Evolutionary conservation across 2,113 vertebrate species (phyloP).

Genomic region (Natator depressus): DNA sequence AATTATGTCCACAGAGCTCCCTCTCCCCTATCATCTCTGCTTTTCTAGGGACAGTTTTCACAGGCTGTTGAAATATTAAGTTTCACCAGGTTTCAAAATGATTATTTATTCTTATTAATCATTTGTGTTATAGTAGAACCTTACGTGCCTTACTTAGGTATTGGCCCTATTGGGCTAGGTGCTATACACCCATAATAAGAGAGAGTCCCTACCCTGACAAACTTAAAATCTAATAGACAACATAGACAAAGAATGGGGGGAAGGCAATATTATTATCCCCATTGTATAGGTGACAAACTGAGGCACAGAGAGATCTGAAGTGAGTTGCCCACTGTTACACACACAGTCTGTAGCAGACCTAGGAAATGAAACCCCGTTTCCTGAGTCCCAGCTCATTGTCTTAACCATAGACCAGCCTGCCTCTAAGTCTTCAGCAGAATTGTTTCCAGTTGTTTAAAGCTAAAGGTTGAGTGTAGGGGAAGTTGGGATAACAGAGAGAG

Average conservation of each 20-base stretch:
- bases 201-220: background rate
- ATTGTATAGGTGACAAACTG: background rate
- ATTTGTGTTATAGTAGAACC: background rate
- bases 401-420: background rate
- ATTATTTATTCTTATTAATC: too few relatives aligned
- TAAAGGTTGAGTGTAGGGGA: background rate
- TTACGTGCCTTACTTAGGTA: background rate
- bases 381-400: background rate
- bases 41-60: background rate
- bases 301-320: background rate
- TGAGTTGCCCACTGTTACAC: background rate
- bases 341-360: background rate
- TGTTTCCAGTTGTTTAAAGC: background rate
- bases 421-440: background rate
- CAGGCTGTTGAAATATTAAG: background rate
- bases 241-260: background rate
- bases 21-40: background rate
- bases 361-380: background rate
- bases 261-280: too few relatives aligned
- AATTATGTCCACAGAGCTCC: background rate
- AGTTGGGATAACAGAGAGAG: background rate
- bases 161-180: background rate
- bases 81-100: background rate
- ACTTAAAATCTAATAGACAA: background rate
- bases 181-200: background rate